phyloP scores from a whole-genome alignment of 1,140 invertebrate genomes.

The Chrysoperla carnea region DNA sequence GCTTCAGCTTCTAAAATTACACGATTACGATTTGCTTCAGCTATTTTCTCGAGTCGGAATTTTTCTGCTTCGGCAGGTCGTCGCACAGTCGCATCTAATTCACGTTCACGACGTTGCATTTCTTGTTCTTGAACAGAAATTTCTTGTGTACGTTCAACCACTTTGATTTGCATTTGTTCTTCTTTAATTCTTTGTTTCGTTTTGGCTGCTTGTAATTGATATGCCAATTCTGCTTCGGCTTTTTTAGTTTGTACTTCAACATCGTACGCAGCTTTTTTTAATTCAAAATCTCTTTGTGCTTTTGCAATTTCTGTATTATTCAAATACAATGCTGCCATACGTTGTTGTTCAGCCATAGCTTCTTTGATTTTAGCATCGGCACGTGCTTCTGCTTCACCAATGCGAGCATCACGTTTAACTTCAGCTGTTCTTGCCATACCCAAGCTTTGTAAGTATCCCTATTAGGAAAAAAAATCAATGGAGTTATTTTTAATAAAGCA shows the following conservation, averaged over 20 bases:
- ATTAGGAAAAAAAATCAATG: constrained; percentile 13
- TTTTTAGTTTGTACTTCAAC: constrained; percentile 90
- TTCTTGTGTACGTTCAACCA: constrained; percentile 83
- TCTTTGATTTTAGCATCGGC: constrained; percentile 80
- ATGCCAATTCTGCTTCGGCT: constrained; percentile 90
- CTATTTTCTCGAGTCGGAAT: constrained; percentile 79
- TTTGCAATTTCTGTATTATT: constrained; percentile 96
- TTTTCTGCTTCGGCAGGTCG: constrained; percentile 91
- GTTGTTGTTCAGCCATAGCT: constrained; percentile 88
- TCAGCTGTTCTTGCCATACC: constrained; percentile 93
- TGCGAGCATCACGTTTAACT: constrained; percentile 89
- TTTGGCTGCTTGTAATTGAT: constrained; percentile 86
- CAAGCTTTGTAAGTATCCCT: constrained; percentile 88
- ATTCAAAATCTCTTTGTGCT: constrained; percentile 86
- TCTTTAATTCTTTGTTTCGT: constrained; percentile 92
- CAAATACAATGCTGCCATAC: constrained; percentile 75
- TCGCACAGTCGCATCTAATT: constrained; percentile 77
- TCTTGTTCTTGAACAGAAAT: constrained; percentile 83
- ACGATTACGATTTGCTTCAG: constrained; percentile 75
- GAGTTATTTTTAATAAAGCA: not conserved
- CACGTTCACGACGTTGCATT: constrained; percentile 65
- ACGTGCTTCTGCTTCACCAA: constrained; percentile 88
- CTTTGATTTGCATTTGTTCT: constrained; percentile 91
- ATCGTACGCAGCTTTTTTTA: constrained; percentile 94
- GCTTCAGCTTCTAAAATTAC: constrained; percentile 84